phyloP scores from a whole-genome alignment of 1,140 invertebrate species.

The Aleiodes sp. region DNA sequence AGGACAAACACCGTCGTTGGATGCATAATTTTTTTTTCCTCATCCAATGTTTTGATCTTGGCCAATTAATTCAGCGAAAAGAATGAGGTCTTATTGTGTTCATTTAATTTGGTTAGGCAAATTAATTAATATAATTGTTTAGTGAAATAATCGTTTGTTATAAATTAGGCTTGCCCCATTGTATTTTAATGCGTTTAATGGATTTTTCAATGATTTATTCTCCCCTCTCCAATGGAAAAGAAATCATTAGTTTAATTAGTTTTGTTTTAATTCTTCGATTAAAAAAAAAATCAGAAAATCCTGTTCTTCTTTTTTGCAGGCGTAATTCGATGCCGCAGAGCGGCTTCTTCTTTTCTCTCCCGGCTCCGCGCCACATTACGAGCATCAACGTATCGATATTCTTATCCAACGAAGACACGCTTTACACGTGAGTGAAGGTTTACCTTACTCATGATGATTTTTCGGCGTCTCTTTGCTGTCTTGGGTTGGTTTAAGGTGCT shows the following conservation, averaged over 20 bases:
- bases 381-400: conserved; percentile 23
- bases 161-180: conserved; percentile 31
- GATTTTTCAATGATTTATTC: too few species aligned
- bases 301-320: not conserved
- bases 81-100: conserved; percentile 34
- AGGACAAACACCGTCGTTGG: conserved; percentile 14
- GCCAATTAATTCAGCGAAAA: conserved; percentile 28
- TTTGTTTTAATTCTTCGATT: conserved; percentile 31
- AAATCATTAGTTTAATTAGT: conserved; percentile 29
- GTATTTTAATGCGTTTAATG: too few species aligned
- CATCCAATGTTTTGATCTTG: not conserved
- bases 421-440: conserved; percentile 23
- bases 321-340: not conserved
- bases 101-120: conserved; percentile 48
- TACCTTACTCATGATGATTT: not conserved
- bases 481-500: too few species aligned
- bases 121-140: conserved; percentile 59
- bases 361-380: not conserved
- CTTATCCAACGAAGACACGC: conserved; percentile 1
- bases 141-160: conserved; percentile 47
- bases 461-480: not conserved
- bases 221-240: too few species aligned
- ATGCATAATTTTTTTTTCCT: conserved; percentile 4
- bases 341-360: not conserved
- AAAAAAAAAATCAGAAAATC: too few species aligned